Base-by-base conservation (phyloP, 2,888 invertebrate genomes). In the Ernsta delagoae region DNA sequence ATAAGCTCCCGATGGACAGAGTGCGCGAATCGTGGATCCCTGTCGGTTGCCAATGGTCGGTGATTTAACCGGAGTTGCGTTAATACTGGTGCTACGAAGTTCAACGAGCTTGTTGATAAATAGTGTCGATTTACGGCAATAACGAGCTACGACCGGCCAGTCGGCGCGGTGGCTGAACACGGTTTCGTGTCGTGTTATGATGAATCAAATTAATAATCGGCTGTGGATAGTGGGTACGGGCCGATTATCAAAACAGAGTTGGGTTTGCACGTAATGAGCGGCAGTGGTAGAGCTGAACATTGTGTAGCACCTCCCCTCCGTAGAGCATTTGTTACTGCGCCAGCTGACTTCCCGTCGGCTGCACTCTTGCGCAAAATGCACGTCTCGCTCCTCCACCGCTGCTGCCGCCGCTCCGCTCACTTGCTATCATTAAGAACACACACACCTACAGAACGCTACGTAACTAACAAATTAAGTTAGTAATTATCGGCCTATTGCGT, bases 91-190 rank as follows among this genome's bases (percentile, higher is more conserved):
- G 60, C 70, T 50, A 79, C 70, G 57, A 79, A 78, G 76, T 79
- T 73, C 78, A 79, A 77, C 81, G 77, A 75, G 77, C 78, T 82
- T 90, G 89, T 92, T 90, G 87, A 90, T 90, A 92, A 91, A 92
- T 89, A 92, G 90, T 90, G 87, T 90, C 88, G 79, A 80, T 80
- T 91, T 89, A 82, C 88, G 77, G 83, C 41, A 65, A 60, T 76
- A 78, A 80, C 78, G 82, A 82, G 83, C 79, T 78, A 77, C 80
- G 79, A 78, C 79, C 77, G 73, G 73, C n/a, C 75, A 71, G 74
- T 75, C 78, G 77, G 80, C 71, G 77, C 78, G 73, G 76, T 77
- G 73, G 75, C 48, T 48, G 48, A 50, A 53, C 78, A 75, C 81
- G 78, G 74, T 72, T 73, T 71, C 72, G 79, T 83, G 82, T 87